These are phyloP conservation scores for Centropristis striata DNA, from an alignment of 2,113 vertebrate species.

Conservation along the genomic window DNA sequence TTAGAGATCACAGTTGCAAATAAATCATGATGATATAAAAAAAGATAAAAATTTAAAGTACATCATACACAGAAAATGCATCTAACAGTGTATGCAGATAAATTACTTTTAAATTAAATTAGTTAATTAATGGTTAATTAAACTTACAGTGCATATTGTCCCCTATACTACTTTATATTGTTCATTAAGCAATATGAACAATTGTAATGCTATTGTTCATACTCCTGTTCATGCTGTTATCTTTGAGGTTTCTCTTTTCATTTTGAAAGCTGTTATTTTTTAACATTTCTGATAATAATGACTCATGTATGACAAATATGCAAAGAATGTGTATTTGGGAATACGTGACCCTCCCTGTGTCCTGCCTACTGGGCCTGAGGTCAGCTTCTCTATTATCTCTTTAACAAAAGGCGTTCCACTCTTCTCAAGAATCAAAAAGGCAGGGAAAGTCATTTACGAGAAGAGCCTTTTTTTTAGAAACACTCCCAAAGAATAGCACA, in stretches of 20 bases:
- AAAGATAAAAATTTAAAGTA: too few relatives aligned
- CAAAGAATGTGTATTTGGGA: slow-evolving; percentile 37
- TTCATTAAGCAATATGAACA: background rate
- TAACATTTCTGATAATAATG: slow-evolving; percentile 7
- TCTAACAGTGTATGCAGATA: too few relatives aligned
- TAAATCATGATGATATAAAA: too few relatives aligned
- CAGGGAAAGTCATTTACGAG: background rate
- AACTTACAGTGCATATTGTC: background rate
- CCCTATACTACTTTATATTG: background rate
- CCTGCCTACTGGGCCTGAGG: slow-evolving; percentile 28
- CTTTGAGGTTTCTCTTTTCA: background rate
- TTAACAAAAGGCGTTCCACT: slow-evolving; percentile 23
- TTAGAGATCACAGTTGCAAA: too few relatives aligned
- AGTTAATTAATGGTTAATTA: too few relatives aligned
- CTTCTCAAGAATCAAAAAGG: slow-evolving; percentile 1
- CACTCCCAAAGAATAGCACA: background rate
- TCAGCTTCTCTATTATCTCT: slow-evolving; percentile 49
- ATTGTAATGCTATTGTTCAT: background rate
- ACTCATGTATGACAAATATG: slow-evolving; percentile 49
- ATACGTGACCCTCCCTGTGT: slow-evolving; percentile 28
- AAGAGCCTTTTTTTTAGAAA: slow-evolving; percentile 1
- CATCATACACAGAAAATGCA: too few relatives aligned
- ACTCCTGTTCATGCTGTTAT: background rate
- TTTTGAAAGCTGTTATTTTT: background rate
- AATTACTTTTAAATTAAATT: too few relatives aligned